Conservation (phyloP, 2,888 invertebrate genomes). For the Pardosa pseudoannulata region DNA sequence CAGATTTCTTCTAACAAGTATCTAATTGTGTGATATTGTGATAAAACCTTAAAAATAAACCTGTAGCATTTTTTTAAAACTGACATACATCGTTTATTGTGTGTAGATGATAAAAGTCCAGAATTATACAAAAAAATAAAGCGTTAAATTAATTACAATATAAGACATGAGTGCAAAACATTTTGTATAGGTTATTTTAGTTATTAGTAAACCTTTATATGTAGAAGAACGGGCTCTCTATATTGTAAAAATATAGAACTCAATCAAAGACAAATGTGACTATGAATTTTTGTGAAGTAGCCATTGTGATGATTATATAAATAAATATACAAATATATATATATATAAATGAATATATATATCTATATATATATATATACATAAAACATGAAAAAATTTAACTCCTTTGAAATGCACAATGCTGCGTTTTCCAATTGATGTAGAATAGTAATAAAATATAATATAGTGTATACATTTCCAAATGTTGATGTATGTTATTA, state of each 20-base stretch:
- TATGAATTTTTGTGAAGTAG: constrained; percentile 43
- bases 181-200: constrained; percentile 49
- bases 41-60: constrained; percentile 59
- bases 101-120: constrained; percentile 19
- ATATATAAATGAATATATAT: constrained; percentile 20
- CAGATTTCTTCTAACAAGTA: constrained; percentile 31
- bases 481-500: constrained; percentile 68
- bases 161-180: background rate
- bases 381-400: constrained; percentile 34
- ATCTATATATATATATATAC: constrained; percentile 16
- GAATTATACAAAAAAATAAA: background rate
- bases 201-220: constrained; percentile 33
- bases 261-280: constrained; percentile 44
- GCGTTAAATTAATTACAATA: background rate
- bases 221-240: constrained; percentile 31
- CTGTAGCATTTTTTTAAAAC: constrained; percentile 54
- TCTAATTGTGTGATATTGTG: constrained; percentile 63
- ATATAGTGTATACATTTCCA: constrained; percentile 65
- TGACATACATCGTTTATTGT: constrained; percentile 49
- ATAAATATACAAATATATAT: constrained; percentile 34
- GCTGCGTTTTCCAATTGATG: constrained; percentile 50
- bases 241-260: constrained; percentile 32
- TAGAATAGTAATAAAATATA: constrained; percentile 42
- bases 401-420: constrained; percentile 35
- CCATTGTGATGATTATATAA: constrained; percentile 17